Evolutionary conservation across 2,797 vertebrate genomes (phyloP).

Genomic region (Emys orbicularis): DNA sequence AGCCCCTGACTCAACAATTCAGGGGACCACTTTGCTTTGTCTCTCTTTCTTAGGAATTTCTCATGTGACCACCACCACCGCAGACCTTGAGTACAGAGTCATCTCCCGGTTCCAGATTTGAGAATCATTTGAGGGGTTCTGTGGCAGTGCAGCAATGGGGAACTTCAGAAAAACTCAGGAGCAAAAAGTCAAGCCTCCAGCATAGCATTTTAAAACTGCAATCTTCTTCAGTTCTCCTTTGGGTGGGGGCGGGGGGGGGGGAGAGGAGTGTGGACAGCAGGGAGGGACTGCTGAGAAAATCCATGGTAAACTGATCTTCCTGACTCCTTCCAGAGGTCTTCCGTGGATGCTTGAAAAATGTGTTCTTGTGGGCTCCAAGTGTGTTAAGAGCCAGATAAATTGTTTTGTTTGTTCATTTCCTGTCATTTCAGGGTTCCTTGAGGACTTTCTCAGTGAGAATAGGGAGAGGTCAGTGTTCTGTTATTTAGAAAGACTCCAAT

Average conservation of each 20-base stretch:
- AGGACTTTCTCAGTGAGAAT: conserved; percentile 27
- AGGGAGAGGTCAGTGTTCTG: conserved; percentile 19
- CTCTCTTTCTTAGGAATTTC: neutral
- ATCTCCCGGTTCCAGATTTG: neutral
- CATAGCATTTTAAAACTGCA: neutral
- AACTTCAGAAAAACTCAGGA: neutral
- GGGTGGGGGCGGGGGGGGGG: fast-evolving
- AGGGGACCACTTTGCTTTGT: neutral
- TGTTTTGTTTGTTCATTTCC: conserved; percentile 56
- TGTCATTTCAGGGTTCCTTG: conserved; percentile 21
- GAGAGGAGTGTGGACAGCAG: neutral
- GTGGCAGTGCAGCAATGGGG: neutral
- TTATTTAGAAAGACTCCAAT: conserved; percentile 35
- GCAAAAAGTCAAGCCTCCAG: neutral
- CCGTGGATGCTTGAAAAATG: fast-evolving
- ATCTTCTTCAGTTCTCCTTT: neutral
- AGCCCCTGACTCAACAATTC: neutral
- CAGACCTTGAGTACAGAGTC: neutral
- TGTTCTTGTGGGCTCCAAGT: neutral
- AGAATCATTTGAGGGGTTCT: neutral
- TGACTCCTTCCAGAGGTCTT: neutral
- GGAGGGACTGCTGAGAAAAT: neutral
- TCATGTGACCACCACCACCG: neutral
- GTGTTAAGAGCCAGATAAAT: conserved; percentile 39
- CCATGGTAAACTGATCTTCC: conserved; percentile 10